Percentiles rank a stretch among this genome's conserved stretches.
Conservation (phyloP, 2,888 invertebrate species). For the Limnephilus rhombicus region DNA sequence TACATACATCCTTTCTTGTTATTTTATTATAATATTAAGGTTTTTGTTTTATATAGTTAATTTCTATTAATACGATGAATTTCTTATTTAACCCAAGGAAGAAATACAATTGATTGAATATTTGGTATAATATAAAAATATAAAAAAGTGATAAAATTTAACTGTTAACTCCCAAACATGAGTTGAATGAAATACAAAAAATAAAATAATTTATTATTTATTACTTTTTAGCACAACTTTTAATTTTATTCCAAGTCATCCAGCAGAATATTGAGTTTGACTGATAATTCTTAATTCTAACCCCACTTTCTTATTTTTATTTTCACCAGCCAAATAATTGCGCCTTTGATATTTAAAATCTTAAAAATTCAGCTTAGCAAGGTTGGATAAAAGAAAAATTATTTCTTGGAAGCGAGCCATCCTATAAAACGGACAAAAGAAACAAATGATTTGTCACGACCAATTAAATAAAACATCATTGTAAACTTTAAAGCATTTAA, state of each 20-base stretch:
- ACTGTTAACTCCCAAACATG: too few relatives aligned
- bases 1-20: too few relatives aligned
- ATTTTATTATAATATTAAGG: too few relatives aligned
- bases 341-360: not conserved
- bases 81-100: too few relatives aligned
- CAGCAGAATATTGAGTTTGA: not conserved
- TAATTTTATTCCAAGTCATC: not conserved
- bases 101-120: too few relatives aligned
- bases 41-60: too few relatives aligned
- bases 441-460: slow-evolving; percentile 27
- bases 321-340: not conserved
- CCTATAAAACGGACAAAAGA: slow-evolving; percentile 12
- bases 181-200: too few relatives aligned
- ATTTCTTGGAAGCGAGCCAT: slow-evolving; percentile 14
- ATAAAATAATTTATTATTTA: not conserved
- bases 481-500: not conserved
- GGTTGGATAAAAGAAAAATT: slow-evolving; percentile 11
- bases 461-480: slow-evolving; percentile 18
- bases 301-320: not conserved
- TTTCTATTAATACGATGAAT: too few relatives aligned
- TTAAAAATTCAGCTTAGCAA: not conserved
- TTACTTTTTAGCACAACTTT: too few relatives aligned
- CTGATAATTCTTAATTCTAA: not conserved
- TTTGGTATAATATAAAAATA: too few relatives aligned
- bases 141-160: too few relatives aligned